A percentile compares a stretch with the other conserved stretches of the same genome.
These are phyloP conservation scores for Vannuccia rotundouncinata DNA, from an alignment of 2,888 invertebrate genomes.

Conservation along the genomic window DNA sequence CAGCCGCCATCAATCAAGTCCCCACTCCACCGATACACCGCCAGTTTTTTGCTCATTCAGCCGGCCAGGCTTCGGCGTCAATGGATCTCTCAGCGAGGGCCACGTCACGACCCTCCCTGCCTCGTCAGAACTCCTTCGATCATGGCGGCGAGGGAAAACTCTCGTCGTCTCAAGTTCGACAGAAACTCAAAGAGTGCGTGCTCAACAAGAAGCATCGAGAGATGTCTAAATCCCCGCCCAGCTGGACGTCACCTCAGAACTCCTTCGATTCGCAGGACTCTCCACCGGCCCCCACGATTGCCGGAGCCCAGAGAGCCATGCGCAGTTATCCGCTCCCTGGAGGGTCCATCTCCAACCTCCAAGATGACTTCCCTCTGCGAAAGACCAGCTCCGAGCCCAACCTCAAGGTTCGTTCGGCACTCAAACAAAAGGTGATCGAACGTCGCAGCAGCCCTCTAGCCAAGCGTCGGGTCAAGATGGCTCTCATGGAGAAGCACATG, in stretches of 20 bases:
- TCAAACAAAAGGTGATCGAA: conserved; percentile 77
- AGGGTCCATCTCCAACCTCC: conserved; percentile 28
- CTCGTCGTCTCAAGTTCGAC: conserved; percentile 86
- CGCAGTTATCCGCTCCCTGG: conserved; percentile 38
- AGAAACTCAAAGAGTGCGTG: conserved; percentile 72
- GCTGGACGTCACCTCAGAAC: conserved; percentile 37
- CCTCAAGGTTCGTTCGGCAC: conserved; percentile 61
- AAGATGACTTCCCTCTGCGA: conserved; percentile 40
- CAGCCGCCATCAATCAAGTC: neutral
- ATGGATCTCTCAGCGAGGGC: neutral
- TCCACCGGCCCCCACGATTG: conserved; percentile 21
- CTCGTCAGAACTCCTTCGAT: conserved; percentile 33
- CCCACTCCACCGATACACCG: neutral
- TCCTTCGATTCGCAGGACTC: conserved; percentile 38
- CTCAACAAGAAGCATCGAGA: conserved; percentile 64
- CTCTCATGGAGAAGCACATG: conserved; percentile 32
- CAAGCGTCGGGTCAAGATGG: conserved; percentile 59
- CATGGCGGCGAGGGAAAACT: conserved; percentile 35
- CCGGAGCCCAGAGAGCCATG: conserved; percentile 10
- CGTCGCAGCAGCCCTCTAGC: conserved; percentile 83
- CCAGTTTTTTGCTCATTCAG: neutral
- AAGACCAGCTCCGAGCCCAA: conserved; percentile 81
- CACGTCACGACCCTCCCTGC: conserved; percentile 18
- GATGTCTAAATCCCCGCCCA: conserved; percentile 61
- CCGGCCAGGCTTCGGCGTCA: neutral